Base-by-base conservation (phyloP, 2,888 invertebrate genomes). In the Liposcelis brunnea region DNA sequence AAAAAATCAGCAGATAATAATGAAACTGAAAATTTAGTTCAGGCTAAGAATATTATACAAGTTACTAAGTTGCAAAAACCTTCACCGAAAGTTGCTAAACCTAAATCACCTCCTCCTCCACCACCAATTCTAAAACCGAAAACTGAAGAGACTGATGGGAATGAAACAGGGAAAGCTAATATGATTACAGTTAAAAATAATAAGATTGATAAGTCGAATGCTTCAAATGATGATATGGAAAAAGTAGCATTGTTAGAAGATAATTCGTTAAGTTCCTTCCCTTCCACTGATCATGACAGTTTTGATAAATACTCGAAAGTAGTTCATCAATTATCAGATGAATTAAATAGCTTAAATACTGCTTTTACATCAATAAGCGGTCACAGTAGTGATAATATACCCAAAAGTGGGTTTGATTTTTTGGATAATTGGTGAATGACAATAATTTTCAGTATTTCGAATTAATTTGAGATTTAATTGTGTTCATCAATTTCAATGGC, bases 351-450 rank as follows among this genome's bases (percentile, higher is more conserved):
- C 8, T 26, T 26, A 26, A 26, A 8, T 8, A 26, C 35, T 7
- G 35, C 4, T 35, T 14, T 16, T 35, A 14, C 35, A 5, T 10
- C 35, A 6, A 6, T 35, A 10, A 15, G 14, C 5, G 52, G 50
- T 34, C 46, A 46, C n/a, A n/a, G n/a, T 19, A 37, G 46, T 33
- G 53, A 52, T 35, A 55, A 53, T 37, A 68, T 70, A 54, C 70
- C 70, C 52, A 70, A 69, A 58, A 69, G 69, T 50, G 70, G 70
- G 42, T 70, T 69, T 54, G 70, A 69, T 54, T 70, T 70, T 57
- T 59, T 70, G 42, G 70, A 70, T 54, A 69, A 70, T 53, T 70
- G 70, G 70, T 70, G 68, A 61, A 31, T 11, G 35, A 35, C 35
- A 35, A 15, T 35, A 35, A 35, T 35, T 4, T 35, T 35, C 10